Conservation (phyloP, 2,888 invertebrate genomes). For the Steromphala cineraria region DNA sequence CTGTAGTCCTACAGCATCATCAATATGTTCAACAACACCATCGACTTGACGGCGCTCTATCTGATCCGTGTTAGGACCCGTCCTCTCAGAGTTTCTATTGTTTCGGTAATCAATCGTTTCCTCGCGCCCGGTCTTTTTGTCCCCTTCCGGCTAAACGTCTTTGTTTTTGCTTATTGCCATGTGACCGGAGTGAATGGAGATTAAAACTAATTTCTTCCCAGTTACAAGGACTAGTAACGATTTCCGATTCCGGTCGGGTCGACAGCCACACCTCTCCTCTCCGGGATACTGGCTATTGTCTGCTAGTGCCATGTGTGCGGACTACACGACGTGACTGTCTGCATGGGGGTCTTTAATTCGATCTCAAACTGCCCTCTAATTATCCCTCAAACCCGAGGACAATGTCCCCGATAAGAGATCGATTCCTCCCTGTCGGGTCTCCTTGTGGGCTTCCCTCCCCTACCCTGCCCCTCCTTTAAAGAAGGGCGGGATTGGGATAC, state of each 20-base stretch:
- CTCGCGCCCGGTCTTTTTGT: no score
- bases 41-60: no score
- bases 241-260: neutral
- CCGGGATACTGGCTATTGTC: neutral
- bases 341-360: slow-evolving; percentile 15
- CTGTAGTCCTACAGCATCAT: no score
- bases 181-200: neutral
- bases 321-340: neutral
- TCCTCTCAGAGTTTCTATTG: no score
- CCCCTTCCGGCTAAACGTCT: neutral
- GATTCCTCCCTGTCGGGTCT: no score
- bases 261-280: neutral
- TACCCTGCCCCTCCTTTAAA: no score
- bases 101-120: no score
- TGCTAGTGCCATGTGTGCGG: neutral
- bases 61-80: no score
- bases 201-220: neutral
- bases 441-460: no score
- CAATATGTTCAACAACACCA: no score
- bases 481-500: no score
- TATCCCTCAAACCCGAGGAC: neutral
- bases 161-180: neutral
- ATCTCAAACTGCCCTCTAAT: slow-evolving; percentile 1
- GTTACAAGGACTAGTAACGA: neutral
- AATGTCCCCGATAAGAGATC: no score